Evolutionary conservation across 2,888 invertebrate species (phyloP).

Genomic region (Plagodis pulveraria): DNA sequence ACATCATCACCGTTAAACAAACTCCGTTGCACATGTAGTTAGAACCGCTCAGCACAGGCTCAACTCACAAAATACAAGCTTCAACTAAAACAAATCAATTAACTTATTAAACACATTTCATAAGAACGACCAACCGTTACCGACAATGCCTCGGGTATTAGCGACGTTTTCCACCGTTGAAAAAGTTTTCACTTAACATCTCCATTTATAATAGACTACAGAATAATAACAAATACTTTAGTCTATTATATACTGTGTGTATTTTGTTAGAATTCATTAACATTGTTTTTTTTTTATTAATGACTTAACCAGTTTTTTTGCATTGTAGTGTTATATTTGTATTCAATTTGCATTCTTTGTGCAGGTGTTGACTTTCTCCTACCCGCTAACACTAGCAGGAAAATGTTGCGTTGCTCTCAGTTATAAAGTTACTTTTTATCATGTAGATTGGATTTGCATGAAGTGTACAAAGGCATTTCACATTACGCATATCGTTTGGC

Average conservation of each 20-base stretch:
- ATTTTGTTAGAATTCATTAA: constrained; percentile 67
- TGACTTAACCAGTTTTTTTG: constrained; percentile 71
- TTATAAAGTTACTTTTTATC: constrained; percentile 57
- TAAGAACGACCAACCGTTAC: constrained; percentile 35
- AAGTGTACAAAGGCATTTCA: constrained; percentile 71
- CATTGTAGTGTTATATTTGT: constrained; percentile 81
- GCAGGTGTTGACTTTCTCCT: constrained; percentile 83
- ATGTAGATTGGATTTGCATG: constrained; percentile 68
- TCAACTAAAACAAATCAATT: constrained; percentile 78
- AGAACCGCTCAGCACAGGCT: constrained; percentile 62
- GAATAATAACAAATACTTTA: constrained; percentile 36
- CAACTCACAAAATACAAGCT: constrained; percentile 73
- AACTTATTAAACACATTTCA: constrained; percentile 64
- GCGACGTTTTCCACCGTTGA: constrained; percentile 75
- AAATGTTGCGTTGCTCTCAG: constrained; percentile 83
- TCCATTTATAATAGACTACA: constrained; percentile 57
- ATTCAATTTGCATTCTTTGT: constrained; percentile 82
- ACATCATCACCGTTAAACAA: constrained; percentile 9
- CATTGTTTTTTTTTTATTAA: constrained; percentile 67
- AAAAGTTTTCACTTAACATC: constrained; percentile 58
- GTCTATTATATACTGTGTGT: constrained; percentile 67
- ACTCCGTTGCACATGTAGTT: constrained; percentile 58
- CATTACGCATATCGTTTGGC: constrained; percentile 63
- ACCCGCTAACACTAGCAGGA: constrained; percentile 83
- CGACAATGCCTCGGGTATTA: constrained; percentile 54